Evolutionary conservation across 2,888 invertebrate species (phyloP), one percentile per base, ranked within the genome.

Genomic region (Catocala fraxini): DNA sequence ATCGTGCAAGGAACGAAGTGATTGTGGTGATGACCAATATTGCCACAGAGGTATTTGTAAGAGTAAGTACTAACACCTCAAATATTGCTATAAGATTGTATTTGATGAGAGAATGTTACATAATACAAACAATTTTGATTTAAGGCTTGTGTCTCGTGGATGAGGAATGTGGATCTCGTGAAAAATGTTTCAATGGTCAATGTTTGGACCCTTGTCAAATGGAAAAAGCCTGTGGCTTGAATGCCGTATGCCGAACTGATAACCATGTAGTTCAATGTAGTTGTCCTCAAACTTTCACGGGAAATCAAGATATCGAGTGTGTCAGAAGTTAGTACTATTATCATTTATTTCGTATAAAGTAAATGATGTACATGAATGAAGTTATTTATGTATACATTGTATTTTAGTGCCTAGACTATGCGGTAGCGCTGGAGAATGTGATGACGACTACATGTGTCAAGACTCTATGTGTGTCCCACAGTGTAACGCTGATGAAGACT

Each of bases 231-330:
- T 98, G 98, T 85, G 98, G 98, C 54, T 95, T 98, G 82, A 98
- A 98, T 85, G 97, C 98, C 12, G 89, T 96, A 63, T 98, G 98
- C 79, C 92, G 94, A 51, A 96, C 96, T 10, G 93, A 95, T 47
- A 96, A 96, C 79, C 98, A 98, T 83, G 91, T 96, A 11, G 96
- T 97, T 80, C 96, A 96, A 81, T 98, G 98, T 85, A 96, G 95
- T 73, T 98, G 98, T 83, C 98, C 98, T 4, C 94, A 95, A 39
- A 97, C 97, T 54, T 98, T 98, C 85, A 98, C 98, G 39, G 98
- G 98, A 66, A 97, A 97, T 85, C 96, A 97, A 57, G 96, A 96
- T 68, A 95, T 97, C 41, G 98, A 98, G 93, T 98, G 98, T 87
- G 97, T 98, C 5, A 95, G 98, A 95, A 95, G 97, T 97, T 91